These are phyloP conservation scores for Rhagoletis zephyria DNA, from an alignment of 1,140 invertebrate genomes.

Conservation along the genomic window DNA sequence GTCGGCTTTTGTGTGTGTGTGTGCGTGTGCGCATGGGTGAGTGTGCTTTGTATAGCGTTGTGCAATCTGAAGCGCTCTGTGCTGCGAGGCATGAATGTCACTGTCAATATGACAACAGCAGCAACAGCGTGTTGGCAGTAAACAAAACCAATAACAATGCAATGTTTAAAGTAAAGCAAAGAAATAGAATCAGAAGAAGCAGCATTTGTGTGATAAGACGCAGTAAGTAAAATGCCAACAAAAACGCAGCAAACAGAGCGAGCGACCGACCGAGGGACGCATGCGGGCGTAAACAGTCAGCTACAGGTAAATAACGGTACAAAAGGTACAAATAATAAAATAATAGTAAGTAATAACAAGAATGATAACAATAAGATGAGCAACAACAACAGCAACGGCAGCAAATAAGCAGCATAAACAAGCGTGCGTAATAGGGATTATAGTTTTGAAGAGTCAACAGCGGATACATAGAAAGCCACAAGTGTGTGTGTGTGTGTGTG, in stretches of 20 bases:
- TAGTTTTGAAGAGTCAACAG: background rate
- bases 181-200: background rate
- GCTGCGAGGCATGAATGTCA: slow-evolving; percentile 38
- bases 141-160: slow-evolving; percentile 4
- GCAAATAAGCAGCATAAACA: background rate
- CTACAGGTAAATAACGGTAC: background rate
- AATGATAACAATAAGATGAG: background rate
- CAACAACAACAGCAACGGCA: background rate
- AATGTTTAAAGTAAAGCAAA: background rate
- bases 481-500: slow-evolving; percentile 1
- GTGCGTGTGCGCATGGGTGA: background rate
- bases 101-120: slow-evolving; percentile 44
- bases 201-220: background rate
- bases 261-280: background rate
- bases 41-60: background rate
- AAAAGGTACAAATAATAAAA: slow-evolving; percentile 32
- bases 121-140: background rate
- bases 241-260: background rate
- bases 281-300: background rate
- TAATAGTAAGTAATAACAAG: slow-evolving; percentile 22
- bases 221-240: no score
- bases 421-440: background rate
- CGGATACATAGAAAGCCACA: background rate
- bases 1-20: background rate
- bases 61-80: slow-evolving; percentile 21